A percentile compares a stretch with the other conserved stretches of the same genome.
phyloP scores from a whole-genome alignment of 2,113 vertebrate genomes.

The Penelope pileata region DNA sequence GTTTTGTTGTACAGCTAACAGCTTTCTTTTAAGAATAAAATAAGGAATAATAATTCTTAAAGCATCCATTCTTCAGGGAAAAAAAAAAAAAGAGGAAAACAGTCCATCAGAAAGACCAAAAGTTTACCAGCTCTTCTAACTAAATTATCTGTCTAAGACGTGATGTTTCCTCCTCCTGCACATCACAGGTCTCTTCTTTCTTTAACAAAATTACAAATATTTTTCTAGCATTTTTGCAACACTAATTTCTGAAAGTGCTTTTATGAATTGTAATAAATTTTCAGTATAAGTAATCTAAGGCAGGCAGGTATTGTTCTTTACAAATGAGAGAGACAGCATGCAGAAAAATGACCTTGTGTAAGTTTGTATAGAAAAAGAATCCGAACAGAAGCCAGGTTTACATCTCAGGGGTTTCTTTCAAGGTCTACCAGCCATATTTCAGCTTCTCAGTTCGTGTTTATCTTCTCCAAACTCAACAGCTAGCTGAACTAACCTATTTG shows the following conservation, averaged over 20 bases:
- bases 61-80: rapidly evolving
- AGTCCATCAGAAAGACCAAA: background rate
- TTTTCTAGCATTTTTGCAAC: background rate
- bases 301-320: background rate
- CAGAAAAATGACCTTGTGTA: background rate
- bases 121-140: background rate
- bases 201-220: background rate
- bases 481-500: background rate
- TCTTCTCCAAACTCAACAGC: background rate
- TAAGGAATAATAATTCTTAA: background rate
- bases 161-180: background rate
- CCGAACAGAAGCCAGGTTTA: background rate
- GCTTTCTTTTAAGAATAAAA: background rate
- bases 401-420: background rate
- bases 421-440: background rate
- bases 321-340: background rate
- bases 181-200: background rate
- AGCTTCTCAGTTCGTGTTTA: background rate
- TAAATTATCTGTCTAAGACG: background rate
- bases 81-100: background rate
- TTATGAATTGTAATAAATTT: conserved; percentile 11
- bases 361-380: background rate
- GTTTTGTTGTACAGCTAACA: background rate
- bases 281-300: background rate
- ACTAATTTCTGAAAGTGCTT: background rate